phyloP scores from a whole-genome alignment of 2,888 invertebrate genomes.

The Sarcophaga caerulescens region DNA sequence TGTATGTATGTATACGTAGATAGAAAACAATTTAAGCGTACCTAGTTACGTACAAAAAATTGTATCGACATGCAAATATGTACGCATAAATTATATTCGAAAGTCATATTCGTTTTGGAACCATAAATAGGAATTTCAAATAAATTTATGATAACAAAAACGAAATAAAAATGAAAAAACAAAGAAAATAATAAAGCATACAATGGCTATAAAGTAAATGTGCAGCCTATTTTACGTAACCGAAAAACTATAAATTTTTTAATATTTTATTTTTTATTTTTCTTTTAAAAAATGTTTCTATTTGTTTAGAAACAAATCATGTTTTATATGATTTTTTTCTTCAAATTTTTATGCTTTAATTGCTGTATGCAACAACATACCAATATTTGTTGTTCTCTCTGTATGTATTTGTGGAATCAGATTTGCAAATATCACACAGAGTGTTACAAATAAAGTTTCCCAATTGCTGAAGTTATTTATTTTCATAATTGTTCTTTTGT shows the following conservation, averaged over 20 bases:
- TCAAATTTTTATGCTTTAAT: not conserved
- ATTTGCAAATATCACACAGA: slow-evolving; percentile 48
- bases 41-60: not conserved
- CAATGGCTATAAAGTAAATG: too few relatives aligned
- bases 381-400: slow-evolving; percentile 69
- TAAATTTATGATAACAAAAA: not conserved
- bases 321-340: not conserved
- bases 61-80: not conserved
- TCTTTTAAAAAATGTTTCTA: not conserved
- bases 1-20: not conserved
- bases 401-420: slow-evolving; percentile 50
- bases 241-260: not conserved
- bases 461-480: slow-evolving; percentile 44
- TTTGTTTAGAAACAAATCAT: not conserved
- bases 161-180: not conserved
- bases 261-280: not conserved
- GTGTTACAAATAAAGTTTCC: slow-evolving; percentile 7
- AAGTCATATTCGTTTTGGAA: too few relatives aligned
- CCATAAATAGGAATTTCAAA: too few relatives aligned
- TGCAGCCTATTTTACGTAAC: slow-evolving; percentile 51
- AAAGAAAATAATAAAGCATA: too few relatives aligned
- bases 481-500: slow-evolving; percentile 44
- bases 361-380: slow-evolving; percentile 57
- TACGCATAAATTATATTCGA: not conserved
- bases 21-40: not conserved